phyloP scores from a whole-genome alignment of 2,113 vertebrate genomes.

The Eleginops maclovinus region DNA sequence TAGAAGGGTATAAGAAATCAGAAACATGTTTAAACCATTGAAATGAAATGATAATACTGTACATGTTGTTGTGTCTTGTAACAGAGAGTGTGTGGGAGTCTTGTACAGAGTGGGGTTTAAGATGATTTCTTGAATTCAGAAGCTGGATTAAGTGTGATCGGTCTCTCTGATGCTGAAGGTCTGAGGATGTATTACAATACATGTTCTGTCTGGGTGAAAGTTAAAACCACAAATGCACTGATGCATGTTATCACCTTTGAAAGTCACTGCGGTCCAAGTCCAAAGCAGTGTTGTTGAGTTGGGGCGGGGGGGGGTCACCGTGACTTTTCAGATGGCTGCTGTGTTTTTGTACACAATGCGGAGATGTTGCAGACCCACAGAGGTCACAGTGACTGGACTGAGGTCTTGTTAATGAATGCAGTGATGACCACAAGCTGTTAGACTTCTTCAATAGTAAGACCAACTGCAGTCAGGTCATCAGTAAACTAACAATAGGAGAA shows the following conservation, averaged over 20 bases:
- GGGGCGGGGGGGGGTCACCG: neutral
- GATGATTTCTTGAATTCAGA: neutral
- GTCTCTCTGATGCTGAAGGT: neutral
- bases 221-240: neutral
- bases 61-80: too few species aligned
- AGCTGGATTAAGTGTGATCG: neutral
- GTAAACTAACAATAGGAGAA: neutral
- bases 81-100: neutral
- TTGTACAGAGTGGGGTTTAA: neutral
- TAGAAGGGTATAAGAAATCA: too few species aligned
- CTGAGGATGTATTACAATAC: neutral
- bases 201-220: neutral
- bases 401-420: neutral
- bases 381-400: neutral
- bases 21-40: too few species aligned
- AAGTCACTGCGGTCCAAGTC: too few species aligned
- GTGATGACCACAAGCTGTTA: neutral
- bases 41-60: too few species aligned
- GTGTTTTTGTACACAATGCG: neutral
- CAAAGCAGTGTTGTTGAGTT: neutral
- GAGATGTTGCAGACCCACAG: neutral
- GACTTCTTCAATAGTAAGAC: neutral
- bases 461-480: neutral
- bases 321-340: conserved; percentile 2
- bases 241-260: neutral